Evolutionary conservation across 2,888 invertebrate species (phyloP), one percentile per base, ranked within the genome.

Genomic region (Electrophaes corylata): DNA sequence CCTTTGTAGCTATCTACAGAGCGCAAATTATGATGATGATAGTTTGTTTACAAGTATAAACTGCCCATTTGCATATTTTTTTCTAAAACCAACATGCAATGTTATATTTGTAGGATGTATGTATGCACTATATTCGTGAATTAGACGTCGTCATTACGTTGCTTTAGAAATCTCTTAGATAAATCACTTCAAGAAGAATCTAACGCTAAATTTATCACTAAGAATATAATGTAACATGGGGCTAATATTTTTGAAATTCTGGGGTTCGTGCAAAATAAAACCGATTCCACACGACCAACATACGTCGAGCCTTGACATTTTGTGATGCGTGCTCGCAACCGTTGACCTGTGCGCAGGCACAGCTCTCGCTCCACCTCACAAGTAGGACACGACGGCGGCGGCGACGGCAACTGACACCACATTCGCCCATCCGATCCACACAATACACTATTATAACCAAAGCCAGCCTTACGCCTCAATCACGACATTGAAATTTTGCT

Each of bases 391-490:
- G 66, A 74, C 68, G 67, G 57, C 65, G 70, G 69, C 43, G 39
- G 53, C 39, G 67, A 58, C 65, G 70, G 69, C 43, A 31, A 52
- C 39, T 48, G 46, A 59, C 50, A 60, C 71, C 76, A 81, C 82
- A 79, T 84, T 73, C 71, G 78, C 78, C 77, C 79, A 76, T 79
- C 81, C 80, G 83, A 75, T 79, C 18, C n/a, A 45, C 78, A 88
- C 85, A 86, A 86, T 86, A 80, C 81, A 69, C 82, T 78, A 84
- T 88, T 86, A 87, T 78, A 78, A 72, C 69, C 71, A 65, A 66
- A 45, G 31, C 19, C 19, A 70, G 67, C 67, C 81, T 82, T 83
- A 85, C 76, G 74, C 73, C 72, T 78, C 79, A 77, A 81, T 83
- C 83, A 82, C 82, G 86, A 88, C 82, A 79, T 82, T 81, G 74